Conservation (phyloP, 2,113 vertebrate genomes). For the Platysteira castanea region DNA sequence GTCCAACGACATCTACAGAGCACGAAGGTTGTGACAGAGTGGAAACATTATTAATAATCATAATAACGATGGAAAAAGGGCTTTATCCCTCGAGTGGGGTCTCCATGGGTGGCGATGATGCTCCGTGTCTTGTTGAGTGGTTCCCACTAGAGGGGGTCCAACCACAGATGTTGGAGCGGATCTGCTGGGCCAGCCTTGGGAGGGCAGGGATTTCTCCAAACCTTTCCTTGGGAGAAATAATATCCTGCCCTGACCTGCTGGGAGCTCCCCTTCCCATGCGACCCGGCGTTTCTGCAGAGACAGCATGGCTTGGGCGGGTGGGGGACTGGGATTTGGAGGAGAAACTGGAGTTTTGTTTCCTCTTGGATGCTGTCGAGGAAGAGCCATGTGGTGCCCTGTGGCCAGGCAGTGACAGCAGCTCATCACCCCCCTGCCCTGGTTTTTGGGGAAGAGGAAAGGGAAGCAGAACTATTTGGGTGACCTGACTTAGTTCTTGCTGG, state of each 20-base stretch:
- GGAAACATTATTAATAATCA: neutral
- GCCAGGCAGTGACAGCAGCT: neutral
- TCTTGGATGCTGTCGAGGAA: neutral
- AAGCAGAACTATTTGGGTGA: neutral
- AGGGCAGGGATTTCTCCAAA: neutral
- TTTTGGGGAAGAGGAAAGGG: neutral
- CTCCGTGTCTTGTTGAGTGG: conserved; percentile 39
- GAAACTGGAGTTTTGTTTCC: neutral
- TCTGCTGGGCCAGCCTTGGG: neutral
- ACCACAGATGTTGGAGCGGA: conserved; percentile 55
- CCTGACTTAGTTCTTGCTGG: neutral
- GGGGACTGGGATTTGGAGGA: neutral
- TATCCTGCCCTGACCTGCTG: neutral
- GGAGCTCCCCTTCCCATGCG: rapidly evolving
- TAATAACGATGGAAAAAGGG: rapidly evolving
- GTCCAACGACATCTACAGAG: neutral
- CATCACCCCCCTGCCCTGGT: neutral
- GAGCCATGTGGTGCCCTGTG: neutral
- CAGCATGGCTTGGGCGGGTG: neutral
- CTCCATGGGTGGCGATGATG: neutral
- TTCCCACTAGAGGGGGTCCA: conserved; percentile 69
- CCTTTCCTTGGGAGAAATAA: neutral
- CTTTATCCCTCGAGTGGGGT: neutral
- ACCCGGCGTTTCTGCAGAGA: rapidly evolving
- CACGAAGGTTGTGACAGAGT: neutral